These are phyloP conservation scores for Metacarcinus magister DNA, from an alignment of 2,888 invertebrate genomes.

Conservation along the genomic window DNA sequence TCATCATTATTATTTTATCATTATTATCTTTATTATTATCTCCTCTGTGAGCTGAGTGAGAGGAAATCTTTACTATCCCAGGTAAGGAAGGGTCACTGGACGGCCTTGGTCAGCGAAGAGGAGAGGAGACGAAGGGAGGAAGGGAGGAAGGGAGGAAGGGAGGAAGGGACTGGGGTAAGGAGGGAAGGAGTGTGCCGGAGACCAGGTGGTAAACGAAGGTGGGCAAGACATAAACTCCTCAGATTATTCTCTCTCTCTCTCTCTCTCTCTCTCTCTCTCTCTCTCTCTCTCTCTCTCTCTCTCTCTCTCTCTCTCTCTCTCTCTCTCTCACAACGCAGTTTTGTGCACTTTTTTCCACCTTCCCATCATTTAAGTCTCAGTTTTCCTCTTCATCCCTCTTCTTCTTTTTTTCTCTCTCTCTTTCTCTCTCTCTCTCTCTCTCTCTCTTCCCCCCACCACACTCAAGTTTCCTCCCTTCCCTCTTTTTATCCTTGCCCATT, in stretches of 20 bases:
- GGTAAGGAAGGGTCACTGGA: not conserved
- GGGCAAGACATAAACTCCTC: constrained; percentile 3
- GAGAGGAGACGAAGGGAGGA: not conserved
- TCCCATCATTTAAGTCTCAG: not conserved
- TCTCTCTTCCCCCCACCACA: not conserved
- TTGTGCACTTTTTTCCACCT: not conserved
- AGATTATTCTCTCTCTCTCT: no score
- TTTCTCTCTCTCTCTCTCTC: not conserved
- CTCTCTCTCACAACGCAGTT: no score
- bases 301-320: not conserved
- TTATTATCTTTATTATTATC: not conserved
- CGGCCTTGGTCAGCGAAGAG: not conserved
- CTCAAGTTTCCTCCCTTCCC: not conserved
- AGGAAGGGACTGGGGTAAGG: not conserved
- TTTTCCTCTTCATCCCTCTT: no score
- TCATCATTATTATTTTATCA: not conserved
- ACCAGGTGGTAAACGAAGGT: not conserved
- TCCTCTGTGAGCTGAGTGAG: not conserved
- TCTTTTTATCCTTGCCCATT: not conserved
- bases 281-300: constrained; percentile 26
- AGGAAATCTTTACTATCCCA: not conserved
- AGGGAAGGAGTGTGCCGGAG: not conserved
- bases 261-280: no score
- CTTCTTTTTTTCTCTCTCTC: not conserved
- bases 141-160: not conserved